A percentile compares a stretch with the other conserved stretches of the same genome.
These are phyloP conservation scores for Sesia apiformis DNA, from an alignment of 2,888 invertebrate genomes.

Conservation along the genomic window DNA sequence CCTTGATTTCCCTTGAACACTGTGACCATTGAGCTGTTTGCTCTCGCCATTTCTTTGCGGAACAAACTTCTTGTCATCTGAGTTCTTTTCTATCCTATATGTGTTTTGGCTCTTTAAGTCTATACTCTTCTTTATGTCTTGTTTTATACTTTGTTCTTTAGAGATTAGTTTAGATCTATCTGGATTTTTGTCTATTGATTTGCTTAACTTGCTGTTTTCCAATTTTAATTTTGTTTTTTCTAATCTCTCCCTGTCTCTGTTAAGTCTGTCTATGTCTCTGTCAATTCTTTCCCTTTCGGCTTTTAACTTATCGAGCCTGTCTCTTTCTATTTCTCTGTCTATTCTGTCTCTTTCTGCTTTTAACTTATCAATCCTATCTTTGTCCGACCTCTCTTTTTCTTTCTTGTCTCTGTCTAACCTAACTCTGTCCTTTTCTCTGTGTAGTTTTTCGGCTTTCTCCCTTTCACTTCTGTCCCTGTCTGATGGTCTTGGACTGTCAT, in stretches of 20 bases:
- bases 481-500: constrained; percentile 29
- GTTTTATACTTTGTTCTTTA: constrained; percentile 25
- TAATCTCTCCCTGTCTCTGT: constrained; percentile 48
- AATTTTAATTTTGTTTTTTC: constrained; percentile 53
- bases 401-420: constrained; percentile 9
- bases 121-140: constrained; percentile 48
- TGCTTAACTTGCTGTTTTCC: constrained; percentile 33
- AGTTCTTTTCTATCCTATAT: constrained; percentile 67
- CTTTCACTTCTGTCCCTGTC: constrained; percentile 30
- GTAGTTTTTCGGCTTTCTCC: constrained; percentile 29
- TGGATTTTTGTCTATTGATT: constrained; percentile 15
- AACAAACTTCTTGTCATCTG: constrained; percentile 38
- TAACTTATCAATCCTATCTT: constrained; percentile 1
- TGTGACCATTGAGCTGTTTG: constrained; percentile 39
- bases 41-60: constrained; percentile 34
- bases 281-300: constrained; percentile 60
- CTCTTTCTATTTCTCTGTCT: constrained; percentile 39
- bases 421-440: constrained; percentile 17
- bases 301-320: constrained; percentile 50
- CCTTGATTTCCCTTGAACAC: constrained; percentile 37
- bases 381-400: constrained; percentile 1
- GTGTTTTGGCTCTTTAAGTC: constrained; percentile 64
- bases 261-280: constrained; percentile 53
- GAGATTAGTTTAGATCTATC: constrained; percentile 32
- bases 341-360: constrained; percentile 31